These are phyloP conservation scores for Aphis craccivora DNA, from an alignment of 1,140 invertebrate genomes.

Conservation along the genomic window DNA sequence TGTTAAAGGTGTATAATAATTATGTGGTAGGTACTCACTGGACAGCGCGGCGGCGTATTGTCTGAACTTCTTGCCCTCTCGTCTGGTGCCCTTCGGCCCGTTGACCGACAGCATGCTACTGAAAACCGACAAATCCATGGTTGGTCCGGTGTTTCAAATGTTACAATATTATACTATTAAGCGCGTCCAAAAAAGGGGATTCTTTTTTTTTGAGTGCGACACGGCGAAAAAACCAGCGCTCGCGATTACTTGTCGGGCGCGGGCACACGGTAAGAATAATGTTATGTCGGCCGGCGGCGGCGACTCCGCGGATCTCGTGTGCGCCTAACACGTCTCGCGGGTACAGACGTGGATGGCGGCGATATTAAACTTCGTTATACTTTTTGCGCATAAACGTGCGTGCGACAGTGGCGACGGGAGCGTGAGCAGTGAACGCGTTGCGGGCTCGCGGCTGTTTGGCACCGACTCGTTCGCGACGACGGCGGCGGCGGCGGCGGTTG, in stretches of 20 bases:
- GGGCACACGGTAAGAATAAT: background rate
- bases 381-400: constrained; percentile 5
- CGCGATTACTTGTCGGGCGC: background rate
- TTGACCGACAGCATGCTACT: constrained; percentile 59
- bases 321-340: background rate
- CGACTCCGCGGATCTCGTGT: background rate
- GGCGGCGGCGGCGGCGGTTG: background rate
- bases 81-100: constrained; percentile 54
- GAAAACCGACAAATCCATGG: constrained; percentile 59
- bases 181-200: background rate
- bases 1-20: background rate
- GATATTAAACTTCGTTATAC: background rate
- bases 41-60: constrained; percentile 60
- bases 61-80: constrained; percentile 60
- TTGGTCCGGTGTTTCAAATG: constrained; percentile 62
- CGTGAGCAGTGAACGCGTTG: background rate
- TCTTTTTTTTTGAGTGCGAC: background rate
- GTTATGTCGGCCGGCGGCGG: background rate
- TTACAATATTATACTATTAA: background rate
- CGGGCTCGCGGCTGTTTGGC: constrained; percentile 30
- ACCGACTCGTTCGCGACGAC: constrained; percentile 21
- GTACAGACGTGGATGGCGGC: background rate
- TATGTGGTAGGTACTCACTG: constrained; percentile 57
- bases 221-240: background rate
- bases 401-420: background rate